These are phyloP conservation scores for Takifugu flavidus DNA, from an alignment of 2,113 vertebrate genomes.

Conservation along the genomic window DNA sequence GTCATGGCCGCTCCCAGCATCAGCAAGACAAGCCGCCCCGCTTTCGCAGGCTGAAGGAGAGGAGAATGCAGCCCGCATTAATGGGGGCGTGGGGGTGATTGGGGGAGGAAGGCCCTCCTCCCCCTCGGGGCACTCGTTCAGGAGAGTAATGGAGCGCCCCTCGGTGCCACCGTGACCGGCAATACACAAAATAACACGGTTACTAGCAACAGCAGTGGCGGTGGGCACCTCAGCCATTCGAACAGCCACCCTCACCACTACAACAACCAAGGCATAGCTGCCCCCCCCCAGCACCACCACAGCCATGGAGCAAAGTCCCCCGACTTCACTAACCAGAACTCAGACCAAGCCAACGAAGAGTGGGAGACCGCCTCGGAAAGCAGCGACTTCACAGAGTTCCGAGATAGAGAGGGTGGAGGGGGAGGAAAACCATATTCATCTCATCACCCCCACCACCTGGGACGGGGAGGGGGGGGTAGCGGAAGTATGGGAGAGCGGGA, in stretches of 20 bases:
- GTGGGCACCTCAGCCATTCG: conserved; percentile 55
- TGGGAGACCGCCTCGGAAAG: conserved; percentile 94
- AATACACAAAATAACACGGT: conserved; percentile 53
- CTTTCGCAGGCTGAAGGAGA: conserved; percentile 87
- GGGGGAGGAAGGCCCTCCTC: conserved; percentile 62
- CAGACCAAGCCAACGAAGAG: conserved; percentile 92
- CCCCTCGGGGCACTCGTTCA: conserved; percentile 63
- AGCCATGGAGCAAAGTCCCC: conserved; percentile 87
- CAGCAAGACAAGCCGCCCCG: conserved; percentile 91
- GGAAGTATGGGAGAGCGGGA: conserved; percentile 74
- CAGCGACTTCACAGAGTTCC: conserved; percentile 90
- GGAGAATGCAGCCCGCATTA: conserved; percentile 84
- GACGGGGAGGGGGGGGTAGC: conserved; percentile 63
- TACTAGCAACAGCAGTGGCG: conserved; percentile 53
- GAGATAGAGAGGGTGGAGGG: conserved; percentile 74
- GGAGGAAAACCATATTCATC: conserved; percentile 64
- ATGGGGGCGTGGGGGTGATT: conserved; percentile 70
- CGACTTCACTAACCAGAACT: conserved; percentile 91
- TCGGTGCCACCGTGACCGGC: conserved; percentile 34
- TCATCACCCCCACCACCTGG: conserved; percentile 72
- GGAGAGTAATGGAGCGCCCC: conserved; percentile 60
- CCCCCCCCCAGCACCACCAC: conserved; percentile 71
- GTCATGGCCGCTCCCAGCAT: conserved; percentile 85
- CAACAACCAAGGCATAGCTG: conserved; percentile 69
- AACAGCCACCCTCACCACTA: conserved; percentile 73